Percentiles rank a stretch among this genome's conserved stretches.
These are phyloP conservation scores for Odontamblyopus rebecca DNA, from an alignment of 2,797 vertebrate species.

Conservation along the genomic window DNA sequence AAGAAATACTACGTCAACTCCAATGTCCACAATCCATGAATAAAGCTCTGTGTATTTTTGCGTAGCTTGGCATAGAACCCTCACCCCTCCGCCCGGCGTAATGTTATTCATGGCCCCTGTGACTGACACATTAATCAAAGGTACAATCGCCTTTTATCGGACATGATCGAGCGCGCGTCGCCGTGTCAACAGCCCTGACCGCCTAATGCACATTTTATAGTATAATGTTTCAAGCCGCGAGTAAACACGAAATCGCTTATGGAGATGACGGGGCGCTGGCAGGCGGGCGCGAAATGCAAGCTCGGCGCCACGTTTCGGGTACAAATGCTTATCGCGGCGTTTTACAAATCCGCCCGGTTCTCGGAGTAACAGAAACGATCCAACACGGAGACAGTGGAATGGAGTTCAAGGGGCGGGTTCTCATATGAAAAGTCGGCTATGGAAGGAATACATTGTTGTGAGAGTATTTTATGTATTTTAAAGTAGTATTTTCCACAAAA, in stretches of 20 bases:
- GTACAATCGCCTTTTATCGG: conserved; percentile 38
- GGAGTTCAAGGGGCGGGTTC: not conserved
- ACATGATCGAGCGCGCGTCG: conserved; percentile 44
- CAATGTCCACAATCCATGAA: not conserved
- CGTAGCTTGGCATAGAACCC: not conserved
- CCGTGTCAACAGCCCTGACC: conserved; percentile 42
- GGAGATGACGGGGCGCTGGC: conserved; percentile 15
- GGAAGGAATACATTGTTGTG: not conserved
- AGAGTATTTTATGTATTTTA: not conserved
- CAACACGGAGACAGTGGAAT: not conserved
- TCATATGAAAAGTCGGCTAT: not conserved
- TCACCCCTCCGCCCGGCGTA: not conserved
- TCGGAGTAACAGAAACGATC: not conserved
- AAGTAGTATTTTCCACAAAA: not conserved
- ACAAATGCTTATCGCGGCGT: conserved; percentile 7
- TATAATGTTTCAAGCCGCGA: conserved; percentile 36
- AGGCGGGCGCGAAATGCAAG: not conserved
- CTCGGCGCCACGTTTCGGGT: not conserved
- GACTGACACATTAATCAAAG: conserved; percentile 63
- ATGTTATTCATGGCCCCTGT: conserved; percentile 53
- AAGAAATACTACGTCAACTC: not conserved
- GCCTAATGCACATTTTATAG: conserved; percentile 51
- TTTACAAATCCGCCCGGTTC: conserved; percentile 2
- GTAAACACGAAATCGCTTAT: conserved; percentile 40
- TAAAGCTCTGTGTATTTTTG: not conserved